Conservation (phyloP, 2,888 invertebrate genomes). For the Euphydryas editha region DNA sequence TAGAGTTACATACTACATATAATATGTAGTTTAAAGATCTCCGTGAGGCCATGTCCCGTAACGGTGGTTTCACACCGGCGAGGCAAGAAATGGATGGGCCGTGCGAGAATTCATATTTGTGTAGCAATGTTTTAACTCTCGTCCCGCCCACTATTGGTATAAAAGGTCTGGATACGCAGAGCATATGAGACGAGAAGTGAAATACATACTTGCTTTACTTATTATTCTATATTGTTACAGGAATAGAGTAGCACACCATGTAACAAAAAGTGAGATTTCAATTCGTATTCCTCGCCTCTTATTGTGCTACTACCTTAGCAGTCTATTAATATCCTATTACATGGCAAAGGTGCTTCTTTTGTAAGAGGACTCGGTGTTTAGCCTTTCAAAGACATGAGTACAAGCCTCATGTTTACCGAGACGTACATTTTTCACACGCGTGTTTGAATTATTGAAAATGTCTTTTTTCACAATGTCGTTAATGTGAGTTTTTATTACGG, state of each 20-base stretch:
- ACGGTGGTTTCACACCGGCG: too few species aligned
- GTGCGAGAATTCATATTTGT: too few species aligned
- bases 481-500: background rate
- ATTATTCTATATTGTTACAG: too few species aligned
- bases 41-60: slow-evolving; percentile 4
- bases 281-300: too few species aligned
- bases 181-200: too few species aligned
- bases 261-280: too few species aligned
- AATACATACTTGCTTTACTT: too few species aligned
- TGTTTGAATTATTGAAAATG: slow-evolving; percentile 27
- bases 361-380: slow-evolving; percentile 21
- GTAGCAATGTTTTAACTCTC: too few species aligned
- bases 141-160: too few species aligned
- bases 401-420: slow-evolving; percentile 15
- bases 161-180: too few species aligned
- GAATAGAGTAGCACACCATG: too few species aligned
- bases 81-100: too few species aligned
- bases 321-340: slow-evolving; percentile 39
- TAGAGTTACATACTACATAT: background rate
- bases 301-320: background rate
- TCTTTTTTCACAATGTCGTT: slow-evolving; percentile 10
- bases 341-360: slow-evolving; percentile 33
- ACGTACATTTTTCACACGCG: slow-evolving; percentile 19
- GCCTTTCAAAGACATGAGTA: slow-evolving; percentile 30
- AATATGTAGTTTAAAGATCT: background rate